A percentile compares a stretch with the other conserved stretches of the same genome.
Evolutionary conservation across 2,113 vertebrate genomes (phyloP).

Genomic region (Condylura cristata): DNA sequence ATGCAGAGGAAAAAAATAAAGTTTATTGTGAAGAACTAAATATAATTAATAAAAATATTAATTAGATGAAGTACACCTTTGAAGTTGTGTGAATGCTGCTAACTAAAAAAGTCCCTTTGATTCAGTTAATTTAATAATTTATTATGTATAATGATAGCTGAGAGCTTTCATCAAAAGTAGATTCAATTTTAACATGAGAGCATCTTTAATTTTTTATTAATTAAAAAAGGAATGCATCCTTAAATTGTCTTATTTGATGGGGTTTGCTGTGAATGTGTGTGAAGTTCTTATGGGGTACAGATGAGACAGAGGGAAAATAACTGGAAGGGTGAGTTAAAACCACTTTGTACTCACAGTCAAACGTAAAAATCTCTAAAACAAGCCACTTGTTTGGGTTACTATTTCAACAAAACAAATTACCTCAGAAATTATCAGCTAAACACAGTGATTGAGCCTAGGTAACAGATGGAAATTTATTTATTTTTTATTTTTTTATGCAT

Average conservation of each 20-base stretch:
- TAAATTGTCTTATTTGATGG: neutral
- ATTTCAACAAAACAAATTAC: neutral
- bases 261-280: neutral
- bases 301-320: neutral
- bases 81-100: neutral
- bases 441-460: neutral
- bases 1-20: neutral
- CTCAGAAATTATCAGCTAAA: neutral
- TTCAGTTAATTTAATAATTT: neutral
- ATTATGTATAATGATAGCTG: neutral
- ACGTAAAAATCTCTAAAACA: neutral
- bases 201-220: neutral
- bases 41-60: neutral
- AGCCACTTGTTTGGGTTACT: neutral
- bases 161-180: neutral
- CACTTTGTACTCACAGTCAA: neutral
- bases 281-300: neutral
- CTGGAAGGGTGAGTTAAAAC: neutral
- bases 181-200: neutral
- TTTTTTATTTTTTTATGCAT: no score
- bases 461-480: neutral
- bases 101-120: neutral
- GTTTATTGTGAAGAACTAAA: neutral
- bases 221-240: neutral
- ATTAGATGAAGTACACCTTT: neutral